Percentiles rank a stretch among this genome's conserved stretches.
These are phyloP conservation scores for Oscheius sp. DNA, from an alignment of 2,888 invertebrate genomes.

Conservation along the genomic window DNA sequence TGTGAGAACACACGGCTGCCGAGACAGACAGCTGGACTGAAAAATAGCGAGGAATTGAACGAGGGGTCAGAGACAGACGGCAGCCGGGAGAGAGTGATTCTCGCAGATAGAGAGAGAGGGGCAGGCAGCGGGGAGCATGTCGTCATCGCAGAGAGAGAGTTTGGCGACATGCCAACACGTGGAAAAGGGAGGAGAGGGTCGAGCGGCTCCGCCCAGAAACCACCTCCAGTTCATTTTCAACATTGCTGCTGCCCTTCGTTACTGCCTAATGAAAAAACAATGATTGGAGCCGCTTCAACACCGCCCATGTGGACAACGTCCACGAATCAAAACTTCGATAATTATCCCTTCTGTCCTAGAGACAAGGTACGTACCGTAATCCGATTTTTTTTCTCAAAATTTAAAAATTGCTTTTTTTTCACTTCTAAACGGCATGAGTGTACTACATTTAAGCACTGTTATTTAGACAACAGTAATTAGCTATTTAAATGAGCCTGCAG, in stretches of 20 bases:
- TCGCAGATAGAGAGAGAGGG: not conserved
- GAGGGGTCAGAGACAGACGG: not conserved
- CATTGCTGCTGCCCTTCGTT: not conserved
- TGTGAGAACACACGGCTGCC: slow-evolving; percentile 11
- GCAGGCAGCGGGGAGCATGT: not conserved
- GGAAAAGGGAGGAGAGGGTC: too few relatives aligned
- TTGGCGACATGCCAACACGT: slow-evolving; percentile 30
- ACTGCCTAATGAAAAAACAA: not conserved
- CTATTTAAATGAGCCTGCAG: too few relatives aligned
- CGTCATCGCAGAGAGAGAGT: not conserved
- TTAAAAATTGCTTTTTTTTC: too few relatives aligned
- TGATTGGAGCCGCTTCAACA: slow-evolving; percentile 31
- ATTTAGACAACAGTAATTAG: too few relatives aligned
- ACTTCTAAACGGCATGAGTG: too few relatives aligned
- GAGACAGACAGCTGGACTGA: not conserved
- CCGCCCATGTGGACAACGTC: slow-evolving; percentile 34
- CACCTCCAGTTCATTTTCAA: slow-evolving; percentile 24
- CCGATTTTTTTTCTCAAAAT: not conserved
- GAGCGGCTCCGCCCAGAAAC: slow-evolving; percentile 31
- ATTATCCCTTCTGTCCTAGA: slow-evolving; percentile 26
- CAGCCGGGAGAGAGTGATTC: slow-evolving; percentile 6
- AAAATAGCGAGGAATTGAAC: not conserved
- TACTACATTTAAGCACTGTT: too few relatives aligned
- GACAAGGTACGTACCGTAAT: slow-evolving; percentile 20
- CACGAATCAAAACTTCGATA: slow-evolving; percentile 36